Percentiles rank a stretch among this genome's conserved stretches.
phyloP scores from a whole-genome alignment of 2,797 vertebrate genomes.

The Sebastes steindachneri region DNA sequence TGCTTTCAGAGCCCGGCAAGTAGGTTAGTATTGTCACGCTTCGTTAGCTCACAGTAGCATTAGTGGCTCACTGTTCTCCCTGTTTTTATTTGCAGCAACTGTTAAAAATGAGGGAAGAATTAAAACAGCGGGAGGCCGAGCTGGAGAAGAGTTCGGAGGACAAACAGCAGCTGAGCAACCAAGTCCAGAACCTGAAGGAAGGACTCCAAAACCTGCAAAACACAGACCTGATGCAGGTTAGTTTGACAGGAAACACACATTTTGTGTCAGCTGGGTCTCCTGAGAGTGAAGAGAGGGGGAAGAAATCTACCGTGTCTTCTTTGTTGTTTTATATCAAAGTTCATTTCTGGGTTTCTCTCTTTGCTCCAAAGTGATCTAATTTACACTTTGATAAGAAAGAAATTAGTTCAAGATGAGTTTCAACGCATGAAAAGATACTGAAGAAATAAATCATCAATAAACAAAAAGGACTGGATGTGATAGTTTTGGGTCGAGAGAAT shows the following conservation, averaged over 20 bases:
- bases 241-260: conserved; percentile 30
- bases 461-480: conserved; percentile 14
- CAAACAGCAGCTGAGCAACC: conserved; percentile 88
- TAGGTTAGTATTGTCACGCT: conserved; percentile 6
- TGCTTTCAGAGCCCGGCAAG: conserved; percentile 4
- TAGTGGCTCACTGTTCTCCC: not conserved
- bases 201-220: conserved; percentile 83
- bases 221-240: conserved; percentile 68
- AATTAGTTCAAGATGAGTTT: conserved; percentile 55
- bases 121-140: conserved; percentile 90
- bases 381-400: conserved; percentile 61
- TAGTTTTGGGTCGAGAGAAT: not conserved
- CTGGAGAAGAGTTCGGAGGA: conserved; percentile 91
- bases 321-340: not conserved
- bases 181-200: conserved; percentile 91
- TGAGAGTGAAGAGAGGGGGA: not conserved
- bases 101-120: conserved; percentile 92
- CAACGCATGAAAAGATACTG: conserved; percentile 18
- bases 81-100: conserved; percentile 87
- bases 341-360: conserved; percentile 28
- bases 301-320: not conserved
- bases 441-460: conserved; percentile 44
- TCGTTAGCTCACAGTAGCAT: conserved; percentile 23
- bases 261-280: not conserved
- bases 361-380: conserved; percentile 50